These are phyloP conservation scores for Stichopus chloronotus DNA, from an alignment of 35 echinoderm and acorn worm genomes.

Conservation along the genomic window DNA sequence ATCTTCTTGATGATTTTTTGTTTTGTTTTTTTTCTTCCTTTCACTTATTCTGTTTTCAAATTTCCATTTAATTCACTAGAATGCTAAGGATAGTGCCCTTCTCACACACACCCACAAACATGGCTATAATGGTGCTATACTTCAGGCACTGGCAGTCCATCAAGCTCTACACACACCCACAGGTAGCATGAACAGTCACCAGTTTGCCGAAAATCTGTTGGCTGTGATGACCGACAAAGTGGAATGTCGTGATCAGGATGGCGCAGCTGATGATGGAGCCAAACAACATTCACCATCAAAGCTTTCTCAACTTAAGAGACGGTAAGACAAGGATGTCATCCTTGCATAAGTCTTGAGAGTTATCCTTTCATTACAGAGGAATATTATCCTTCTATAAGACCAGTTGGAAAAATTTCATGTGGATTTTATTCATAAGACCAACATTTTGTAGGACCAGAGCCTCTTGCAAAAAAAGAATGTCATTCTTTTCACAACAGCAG, in stretches of 20 bases:
- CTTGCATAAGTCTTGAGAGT: no score
- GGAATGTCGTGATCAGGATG: conserved; percentile 17
- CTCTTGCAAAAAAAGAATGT: no score
- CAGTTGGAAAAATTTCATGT: no score
- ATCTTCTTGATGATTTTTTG: no score
- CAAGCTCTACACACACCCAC: conserved; percentile 71
- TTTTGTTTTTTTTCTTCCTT: no score
- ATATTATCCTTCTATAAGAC: no score
- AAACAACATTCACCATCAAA: neutral
- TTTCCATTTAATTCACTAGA: conserved; percentile 31
- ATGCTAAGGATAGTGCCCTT: conserved; percentile 68
- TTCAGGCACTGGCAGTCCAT: conserved; percentile 84
- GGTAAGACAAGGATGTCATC: neutral
- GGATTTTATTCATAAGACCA: no score
- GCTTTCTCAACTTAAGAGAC: neutral
- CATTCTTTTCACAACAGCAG: no score
- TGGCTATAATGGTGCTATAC: conserved; percentile 90
- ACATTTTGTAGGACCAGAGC: no score
- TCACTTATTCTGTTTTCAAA: neutral
- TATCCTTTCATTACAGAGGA: no score
- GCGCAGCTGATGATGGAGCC: neutral
- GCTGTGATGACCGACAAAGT: conserved; percentile 68
- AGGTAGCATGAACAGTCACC: conserved; percentile 45
- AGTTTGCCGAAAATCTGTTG: conserved; percentile 71
- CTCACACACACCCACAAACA: conserved; percentile 83